Base-by-base conservation (phyloP, 2,113 vertebrate genomes). In the Gobius niger region DNA sequence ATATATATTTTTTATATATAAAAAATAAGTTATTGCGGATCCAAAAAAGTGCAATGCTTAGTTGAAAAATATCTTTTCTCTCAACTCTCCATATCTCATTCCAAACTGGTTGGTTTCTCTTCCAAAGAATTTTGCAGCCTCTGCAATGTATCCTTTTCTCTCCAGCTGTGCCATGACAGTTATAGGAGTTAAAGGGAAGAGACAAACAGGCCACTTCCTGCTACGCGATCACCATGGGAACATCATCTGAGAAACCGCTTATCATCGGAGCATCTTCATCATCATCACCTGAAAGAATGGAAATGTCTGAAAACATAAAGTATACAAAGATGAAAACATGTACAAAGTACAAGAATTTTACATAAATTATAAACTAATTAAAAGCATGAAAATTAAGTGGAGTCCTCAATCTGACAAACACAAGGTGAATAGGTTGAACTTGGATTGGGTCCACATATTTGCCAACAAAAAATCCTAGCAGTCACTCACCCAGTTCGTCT, bases 181-280 rank as follows among this genome's bases (percentile, higher is more conserved):
- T 56, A 41, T 40, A 24, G 44, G 16, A 9, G 42, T 44, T 16
- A 14, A 12, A 56, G 15, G 54, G 42, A 67, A 47, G 68, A 44
- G 56, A 51, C 40, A 47, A 59, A 80, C 0, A 2, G 68, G 64
- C 18, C 15, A 63, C 44, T 51, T 75, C 15, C 44, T 46, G 90
- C 96, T 95, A 99, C 11, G 98, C 98, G 69, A 99, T 97, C 79
- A 99, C 97, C 96, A 99, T 98, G 76, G 98, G 98, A 68, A 99
- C 98, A 0, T 99, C 98, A 2, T 99, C 98, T 68, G 98, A 98
- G 87, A 99, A 99, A 82, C 98, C 98, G 61, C 95, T 96, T 90
- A 99, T 99, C 97, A 99, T 96, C 0, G 98, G 96, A 11, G 94
- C 95, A 0, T 99, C 98, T 40, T 99, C 98, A 3, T 99, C 96